Conservation (phyloP, 2,797 vertebrate genomes). For the Malurus leucopterus region DNA sequence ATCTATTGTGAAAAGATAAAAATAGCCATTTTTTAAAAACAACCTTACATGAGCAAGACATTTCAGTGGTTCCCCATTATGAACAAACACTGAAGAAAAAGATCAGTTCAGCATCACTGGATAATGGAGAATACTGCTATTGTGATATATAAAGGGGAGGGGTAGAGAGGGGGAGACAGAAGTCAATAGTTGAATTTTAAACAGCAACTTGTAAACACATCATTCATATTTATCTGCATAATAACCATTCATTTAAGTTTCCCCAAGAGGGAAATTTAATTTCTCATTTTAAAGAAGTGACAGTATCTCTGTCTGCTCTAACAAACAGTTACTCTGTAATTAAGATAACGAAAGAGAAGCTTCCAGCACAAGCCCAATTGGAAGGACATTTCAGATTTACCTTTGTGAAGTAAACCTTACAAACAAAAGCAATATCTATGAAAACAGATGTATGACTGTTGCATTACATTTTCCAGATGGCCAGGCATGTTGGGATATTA, state of each 20-base stretch:
- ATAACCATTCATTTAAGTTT: conserved; percentile 13
- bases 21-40: conserved; percentile 74
- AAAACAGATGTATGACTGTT: conserved; percentile 79
- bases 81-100: conserved; percentile 71
- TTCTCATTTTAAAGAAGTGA: conserved; percentile 23
- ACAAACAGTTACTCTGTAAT: conserved; percentile 18
- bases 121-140: conserved; percentile 66
- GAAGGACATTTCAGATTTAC: conserved; percentile 69
- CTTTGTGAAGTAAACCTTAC: conserved; percentile 76
- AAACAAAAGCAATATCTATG: conserved; percentile 75
- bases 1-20: conserved; percentile 73
- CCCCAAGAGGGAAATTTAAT: conserved; percentile 25
- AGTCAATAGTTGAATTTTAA: conserved; percentile 60
- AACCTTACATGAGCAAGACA: conserved; percentile 76
- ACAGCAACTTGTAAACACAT: conserved; percentile 43
- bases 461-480: conserved; percentile 96
- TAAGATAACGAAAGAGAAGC: conserved; percentile 45
- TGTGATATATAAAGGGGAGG: conserved; percentile 67
- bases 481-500: conserved; percentile 86
- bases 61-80: conserved; percentile 74
- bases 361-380: conserved; percentile 30
- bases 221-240: conserved; percentile 40
- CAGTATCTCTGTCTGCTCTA: conserved; percentile 11
- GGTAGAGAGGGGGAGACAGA: conserved; percentile 65
- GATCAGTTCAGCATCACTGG: conserved; percentile 65